Conservation (phyloP, 2,113 vertebrate species). For the mouse (Mus musculus) region GRCm39 chr9:106909501-106910000, state of each 20-base stretch:
- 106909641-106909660: neutral
- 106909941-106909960: constrained; percentile 25
- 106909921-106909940: constrained; percentile 32
- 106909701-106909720: constrained; percentile 11
- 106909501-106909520: constrained; percentile 97
- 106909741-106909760: neutral
- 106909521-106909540: constrained; percentile 98
- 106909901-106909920: constrained; percentile 24
- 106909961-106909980: constrained; percentile 44
- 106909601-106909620: constrained; percentile 28
- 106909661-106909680: neutral
- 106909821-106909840: neutral
- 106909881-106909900: neutral
- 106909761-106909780: neutral
- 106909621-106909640: constrained; percentile 37
- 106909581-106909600: constrained; percentile 66
- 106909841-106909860: neutral
- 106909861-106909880: neutral
- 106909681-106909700: neutral
- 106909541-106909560: constrained; percentile 98
- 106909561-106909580: constrained; percentile 80
- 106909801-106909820: neutral
- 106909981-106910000: constrained; percentile 10
- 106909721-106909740: neutral
- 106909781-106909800: neutral